A percentile compares a stretch with the other conserved stretches of the same genome.
Conservation (phyloP, 2,888 invertebrate genomes). For the Hydropsyche betteni region DNA sequence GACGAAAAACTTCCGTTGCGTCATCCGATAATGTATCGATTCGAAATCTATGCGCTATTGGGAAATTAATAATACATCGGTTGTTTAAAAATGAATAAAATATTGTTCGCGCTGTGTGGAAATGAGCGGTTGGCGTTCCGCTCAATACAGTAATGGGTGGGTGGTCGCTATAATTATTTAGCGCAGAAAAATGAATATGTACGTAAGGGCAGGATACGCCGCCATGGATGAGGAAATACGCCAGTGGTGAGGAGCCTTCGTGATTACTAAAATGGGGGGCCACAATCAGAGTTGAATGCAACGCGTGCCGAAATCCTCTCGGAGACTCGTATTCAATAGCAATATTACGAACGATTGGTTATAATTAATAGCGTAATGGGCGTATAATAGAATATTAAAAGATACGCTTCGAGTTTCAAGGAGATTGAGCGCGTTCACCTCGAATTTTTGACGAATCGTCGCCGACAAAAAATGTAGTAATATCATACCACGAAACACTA, state of each 20-base stretch:
- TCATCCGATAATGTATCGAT: too few species aligned
- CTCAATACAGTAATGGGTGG: constrained; percentile 9
- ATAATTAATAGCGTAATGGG: constrained; percentile 22
- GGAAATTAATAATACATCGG: not conserved
- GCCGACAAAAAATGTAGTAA: not conserved
- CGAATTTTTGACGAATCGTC: constrained; percentile 21
- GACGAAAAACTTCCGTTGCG: too few species aligned
- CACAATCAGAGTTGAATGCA: not conserved
- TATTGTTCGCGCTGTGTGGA: not conserved
- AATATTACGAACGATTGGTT: constrained; percentile 7
- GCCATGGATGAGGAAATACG: constrained; percentile 22
- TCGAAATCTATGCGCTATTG: too few species aligned
- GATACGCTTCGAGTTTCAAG: constrained; percentile 20
- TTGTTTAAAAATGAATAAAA: not conserved
- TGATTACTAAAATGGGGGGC: constrained; percentile 2
- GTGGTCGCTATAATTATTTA: constrained; percentile 18
- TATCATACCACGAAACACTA: not conserved
- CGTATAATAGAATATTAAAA: constrained; percentile 5
- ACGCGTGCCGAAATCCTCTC: too few species aligned
- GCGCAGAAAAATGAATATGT: constrained; percentile 2
- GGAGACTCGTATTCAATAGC: too few species aligned
- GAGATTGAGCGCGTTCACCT: constrained; percentile 25
- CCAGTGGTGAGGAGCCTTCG: not conserved
- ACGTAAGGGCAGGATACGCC: constrained; percentile 20
- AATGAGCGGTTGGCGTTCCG: not conserved